A percentile compares a stretch with the other conserved stretches of the same genome.
Evolutionary conservation across 2,888 invertebrate species (phyloP).

Genomic region (Seladonia tumulorum): DNA sequence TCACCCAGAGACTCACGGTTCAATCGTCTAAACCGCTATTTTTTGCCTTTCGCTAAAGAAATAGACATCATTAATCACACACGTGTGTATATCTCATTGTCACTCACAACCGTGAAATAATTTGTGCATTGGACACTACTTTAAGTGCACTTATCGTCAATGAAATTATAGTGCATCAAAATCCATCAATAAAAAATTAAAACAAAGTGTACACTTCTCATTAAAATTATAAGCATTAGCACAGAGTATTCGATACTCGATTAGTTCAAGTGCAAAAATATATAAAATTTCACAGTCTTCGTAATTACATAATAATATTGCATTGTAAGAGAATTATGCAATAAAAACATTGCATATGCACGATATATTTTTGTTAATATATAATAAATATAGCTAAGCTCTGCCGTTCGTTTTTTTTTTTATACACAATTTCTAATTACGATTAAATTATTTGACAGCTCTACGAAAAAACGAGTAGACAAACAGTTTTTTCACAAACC

Average conservation of each 20-base stretch:
- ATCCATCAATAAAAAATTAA: constrained; percentile 24
- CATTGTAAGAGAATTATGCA: constrained; percentile 19
- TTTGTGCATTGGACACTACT: constrained; percentile 41
- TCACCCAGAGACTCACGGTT: constrained; percentile 62
- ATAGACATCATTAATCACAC: constrained; percentile 69
- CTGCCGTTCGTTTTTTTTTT: neutral
- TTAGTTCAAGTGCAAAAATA: constrained; percentile 30
- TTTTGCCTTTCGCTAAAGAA: constrained; percentile 70
- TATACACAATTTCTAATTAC: constrained; percentile 40
- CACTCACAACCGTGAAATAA: constrained; percentile 66
- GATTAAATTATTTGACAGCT: constrained; percentile 41
- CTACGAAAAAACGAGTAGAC: constrained; percentile 34
- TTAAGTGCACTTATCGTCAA: constrained; percentile 61
- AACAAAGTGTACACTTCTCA: constrained; percentile 16
- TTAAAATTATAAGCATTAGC: constrained; percentile 47
- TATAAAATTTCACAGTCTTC: constrained; percentile 33
- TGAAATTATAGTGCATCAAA: constrained; percentile 43
- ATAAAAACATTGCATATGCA: constrained; percentile 17
- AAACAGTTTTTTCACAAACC: constrained; percentile 47
- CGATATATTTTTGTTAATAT: constrained; percentile 38
- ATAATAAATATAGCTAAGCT: constrained; percentile 30
- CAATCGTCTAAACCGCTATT: constrained; percentile 65
- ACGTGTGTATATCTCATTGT: constrained; percentile 54
- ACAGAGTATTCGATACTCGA: constrained; percentile 27
- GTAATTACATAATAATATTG: constrained; percentile 15